phyloP scores from a whole-genome alignment of 2,113 vertebrate species.

The Lathamus discolor region DNA sequence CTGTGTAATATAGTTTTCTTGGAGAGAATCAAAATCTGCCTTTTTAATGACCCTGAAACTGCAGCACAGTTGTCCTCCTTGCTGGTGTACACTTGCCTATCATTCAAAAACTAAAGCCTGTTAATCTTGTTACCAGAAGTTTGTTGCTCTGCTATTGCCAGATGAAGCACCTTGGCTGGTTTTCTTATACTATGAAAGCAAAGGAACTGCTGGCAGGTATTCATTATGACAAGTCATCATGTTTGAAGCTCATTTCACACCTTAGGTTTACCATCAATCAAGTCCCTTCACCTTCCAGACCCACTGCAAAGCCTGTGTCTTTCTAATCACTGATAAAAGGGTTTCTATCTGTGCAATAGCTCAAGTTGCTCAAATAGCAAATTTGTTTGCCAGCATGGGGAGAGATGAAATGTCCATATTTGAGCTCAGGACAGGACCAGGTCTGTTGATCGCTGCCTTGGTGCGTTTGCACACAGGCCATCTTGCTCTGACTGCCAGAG shows the following conservation, averaged over 20 bases:
- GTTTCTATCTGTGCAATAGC: not conserved
- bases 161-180: not conserved
- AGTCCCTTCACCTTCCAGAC: not conserved
- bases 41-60: not conserved
- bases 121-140: not conserved
- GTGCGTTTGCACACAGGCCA: not conserved
- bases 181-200: not conserved
- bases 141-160: not conserved
- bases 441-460: not conserved
- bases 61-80: not conserved
- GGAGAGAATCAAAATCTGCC: not conserved
- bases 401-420: not conserved
- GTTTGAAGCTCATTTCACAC: not conserved
- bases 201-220: not conserved
- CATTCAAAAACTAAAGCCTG: not conserved
- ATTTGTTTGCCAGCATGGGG: rapidly evolving
- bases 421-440: not conserved
- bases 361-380: not conserved
- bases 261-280: not conserved
- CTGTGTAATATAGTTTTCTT: not conserved
- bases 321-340: not conserved
- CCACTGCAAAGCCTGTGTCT: not conserved
- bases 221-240: not conserved
- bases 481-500: rapidly evolving
- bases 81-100: not conserved